phyloP scores from a whole-genome alignment of 2,113 vertebrate species.

The Eupsittula cactorum region DNA sequence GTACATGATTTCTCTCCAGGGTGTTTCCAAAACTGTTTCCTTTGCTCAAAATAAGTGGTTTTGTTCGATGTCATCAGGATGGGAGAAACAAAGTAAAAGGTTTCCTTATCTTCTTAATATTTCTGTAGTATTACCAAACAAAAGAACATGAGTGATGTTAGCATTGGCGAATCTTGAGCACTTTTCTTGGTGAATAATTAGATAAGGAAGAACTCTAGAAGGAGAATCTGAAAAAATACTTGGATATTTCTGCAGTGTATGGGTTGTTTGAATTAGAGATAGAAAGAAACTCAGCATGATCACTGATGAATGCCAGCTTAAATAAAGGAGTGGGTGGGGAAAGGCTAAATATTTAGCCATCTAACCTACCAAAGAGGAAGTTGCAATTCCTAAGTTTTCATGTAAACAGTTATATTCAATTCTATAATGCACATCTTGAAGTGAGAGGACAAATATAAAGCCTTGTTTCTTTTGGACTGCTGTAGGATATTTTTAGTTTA shows the following conservation, averaged over 20 bases:
- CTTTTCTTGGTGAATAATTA: background rate
- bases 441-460: background rate
- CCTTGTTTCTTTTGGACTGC: background rate
- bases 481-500: background rate
- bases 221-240: background rate
- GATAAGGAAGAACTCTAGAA: background rate
- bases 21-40: background rate
- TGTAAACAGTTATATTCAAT: rapidly evolving
- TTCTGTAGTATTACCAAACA: background rate
- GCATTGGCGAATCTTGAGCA: background rate
- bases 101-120: background rate
- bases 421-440: background rate
- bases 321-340: background rate
- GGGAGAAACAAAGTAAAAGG: background rate
- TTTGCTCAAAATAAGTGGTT: background rate
- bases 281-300: rapidly evolving
- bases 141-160: background rate
- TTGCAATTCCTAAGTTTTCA: background rate
- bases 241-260: background rate
- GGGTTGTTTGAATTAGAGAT: background rate
- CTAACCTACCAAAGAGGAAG: background rate
- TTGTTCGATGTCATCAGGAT: background rate
- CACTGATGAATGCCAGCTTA: background rate
- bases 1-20: background rate
- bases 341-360: background rate